Percentiles rank a stretch among this genome's conserved stretches.
These are phyloP conservation scores for Grammomys surdaster DNA, from an alignment of 2,113 vertebrate genomes.

Conservation along the genomic window DNA sequence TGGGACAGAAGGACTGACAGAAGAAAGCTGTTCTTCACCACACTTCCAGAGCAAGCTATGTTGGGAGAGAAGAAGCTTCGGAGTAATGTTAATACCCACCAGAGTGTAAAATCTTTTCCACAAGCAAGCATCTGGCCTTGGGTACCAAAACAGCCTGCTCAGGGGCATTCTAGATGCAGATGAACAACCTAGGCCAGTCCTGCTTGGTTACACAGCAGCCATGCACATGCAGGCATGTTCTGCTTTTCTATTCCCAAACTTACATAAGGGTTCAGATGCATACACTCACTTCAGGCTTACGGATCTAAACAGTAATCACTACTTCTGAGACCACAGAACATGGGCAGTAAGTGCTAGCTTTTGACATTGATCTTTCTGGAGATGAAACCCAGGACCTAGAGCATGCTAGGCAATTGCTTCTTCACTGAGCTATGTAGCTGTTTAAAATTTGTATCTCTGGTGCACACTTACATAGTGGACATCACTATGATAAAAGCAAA, in stretches of 20 bases:
- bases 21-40: neutral
- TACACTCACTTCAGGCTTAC: neutral
- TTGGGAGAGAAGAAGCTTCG: neutral
- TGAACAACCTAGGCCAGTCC: neutral
- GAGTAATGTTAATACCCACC: neutral
- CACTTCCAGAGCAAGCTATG: neutral
- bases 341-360: neutral
- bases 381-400: neutral
- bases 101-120: neutral
- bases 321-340: neutral
- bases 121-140: neutral
- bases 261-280: no score
- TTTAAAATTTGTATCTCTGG: neutral
- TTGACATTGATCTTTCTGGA: neutral
- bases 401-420: neutral
- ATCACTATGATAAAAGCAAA: neutral
- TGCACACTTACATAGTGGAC: neutral
- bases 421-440: neutral
- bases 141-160: neutral
- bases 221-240: neutral
- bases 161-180: neutral
- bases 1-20: neutral
- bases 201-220: neutral
- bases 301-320: neutral
- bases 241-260: neutral